phyloP scores from a whole-genome alignment of 2,113 vertebrate genomes.

The Cygnus buccinator region DNA sequence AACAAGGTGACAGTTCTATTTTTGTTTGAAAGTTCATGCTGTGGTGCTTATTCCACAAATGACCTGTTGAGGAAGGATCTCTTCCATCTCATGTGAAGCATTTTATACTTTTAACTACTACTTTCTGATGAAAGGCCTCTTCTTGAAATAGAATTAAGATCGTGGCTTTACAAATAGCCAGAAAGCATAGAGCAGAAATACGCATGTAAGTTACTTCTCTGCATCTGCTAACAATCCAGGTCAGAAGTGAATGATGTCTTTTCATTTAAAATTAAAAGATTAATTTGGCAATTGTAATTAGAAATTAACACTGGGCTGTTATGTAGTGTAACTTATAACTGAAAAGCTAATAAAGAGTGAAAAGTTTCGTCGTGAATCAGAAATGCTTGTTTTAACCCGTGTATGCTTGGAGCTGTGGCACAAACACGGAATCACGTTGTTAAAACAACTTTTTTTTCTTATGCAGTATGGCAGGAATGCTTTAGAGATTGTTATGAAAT shows the following conservation, averaged over 20 bases:
- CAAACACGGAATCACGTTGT: neutral
- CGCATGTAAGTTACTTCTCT: neutral
- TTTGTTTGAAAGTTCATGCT: neutral
- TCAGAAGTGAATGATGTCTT: neutral
- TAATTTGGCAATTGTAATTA: neutral
- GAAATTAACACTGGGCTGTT: neutral
- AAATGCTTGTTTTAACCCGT: neutral
- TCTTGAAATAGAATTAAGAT: neutral
- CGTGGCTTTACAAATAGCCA: neutral
- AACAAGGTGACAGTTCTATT: conserved; percentile 85
- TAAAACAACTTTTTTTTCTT: neutral
- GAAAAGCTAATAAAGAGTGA: neutral
- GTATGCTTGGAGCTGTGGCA: neutral
- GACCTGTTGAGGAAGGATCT: neutral
- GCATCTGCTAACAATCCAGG: neutral
- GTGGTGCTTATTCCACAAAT: neutral
- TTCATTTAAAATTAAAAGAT: neutral
- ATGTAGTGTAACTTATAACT: neutral
- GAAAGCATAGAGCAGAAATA: neutral
- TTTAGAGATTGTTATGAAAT: conserved; percentile 98
- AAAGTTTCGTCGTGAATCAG: neutral
- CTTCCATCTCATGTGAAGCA: neutral
- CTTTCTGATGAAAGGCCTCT: neutral
- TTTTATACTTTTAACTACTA: neutral
- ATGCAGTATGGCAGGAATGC: conserved; percentile 95